Evolutionary conservation across 2,888 invertebrate species (phyloP), one percentile per base, ranked within the genome.

Genomic region (Dryadula phaetusa): DNA sequence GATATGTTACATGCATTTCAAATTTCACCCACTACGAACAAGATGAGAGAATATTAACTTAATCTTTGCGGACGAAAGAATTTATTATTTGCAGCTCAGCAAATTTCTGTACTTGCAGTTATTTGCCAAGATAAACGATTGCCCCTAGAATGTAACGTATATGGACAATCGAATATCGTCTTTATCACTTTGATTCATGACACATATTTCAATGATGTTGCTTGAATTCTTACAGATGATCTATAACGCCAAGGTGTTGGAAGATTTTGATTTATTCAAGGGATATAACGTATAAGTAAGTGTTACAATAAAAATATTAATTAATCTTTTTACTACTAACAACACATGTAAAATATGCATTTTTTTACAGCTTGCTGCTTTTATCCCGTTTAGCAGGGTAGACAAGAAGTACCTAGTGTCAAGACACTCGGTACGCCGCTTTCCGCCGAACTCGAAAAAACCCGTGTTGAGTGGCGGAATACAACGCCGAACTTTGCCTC

Each of bases 81-180:
- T 70, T 70, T 52, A 70, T 70, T 65, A 60, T 62, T 62, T 58
- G 53, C 62, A 56, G 62, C 62, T 63, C 42, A 49, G 34, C 56
- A 63, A 67, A 67, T 58, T 70, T 70, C 68, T 65, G 58, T 60
- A 42, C 68, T 68, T 68, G 70, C 20, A 70, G 68, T 68, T 68
- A 70, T 70, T 70, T 65, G 47, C 64, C 46, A 65, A 70, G 68
- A 68, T 70, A 68, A 70, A 68, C 60, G 67, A 70, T 61, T 62
- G 62, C 62, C 58, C 46, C 58, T 56, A 54, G 42, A 58, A 53
- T 49, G 62, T 32, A 63, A 47, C 60, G 20, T 62, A 46, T 66
- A 32, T 44, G 34, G 25, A 53, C 44, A 49, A 66, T 53, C 32
- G 61, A 63, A 69, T 62, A 44, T 34, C 20, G 18, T 28, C 62